Conservation (phyloP, 2,797 vertebrate species). For the Lutjanus campechanus region DNA sequence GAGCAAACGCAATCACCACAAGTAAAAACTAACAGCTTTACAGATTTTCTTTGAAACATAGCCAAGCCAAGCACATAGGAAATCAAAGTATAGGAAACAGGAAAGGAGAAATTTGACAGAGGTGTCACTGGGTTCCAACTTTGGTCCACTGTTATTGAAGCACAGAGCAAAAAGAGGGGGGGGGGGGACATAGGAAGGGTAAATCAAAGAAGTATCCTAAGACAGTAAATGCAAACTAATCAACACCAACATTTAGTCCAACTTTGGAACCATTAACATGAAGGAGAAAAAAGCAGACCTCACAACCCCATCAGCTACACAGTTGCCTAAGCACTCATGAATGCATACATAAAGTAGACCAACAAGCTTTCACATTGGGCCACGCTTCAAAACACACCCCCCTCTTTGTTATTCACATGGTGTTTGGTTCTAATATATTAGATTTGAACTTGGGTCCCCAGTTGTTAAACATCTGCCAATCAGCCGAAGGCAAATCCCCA, state of each 20-base stretch:
- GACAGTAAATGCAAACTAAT: constrained; percentile 6
- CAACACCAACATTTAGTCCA: not conserved
- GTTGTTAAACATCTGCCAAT: constrained; percentile 69
- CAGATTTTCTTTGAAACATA: no score
- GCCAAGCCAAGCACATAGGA: no score
- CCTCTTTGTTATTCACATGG: constrained; percentile 38
- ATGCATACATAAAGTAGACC: not conserved
- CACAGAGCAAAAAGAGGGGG: no score
- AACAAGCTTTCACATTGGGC: constrained; percentile 12
- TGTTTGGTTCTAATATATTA: constrained; percentile 34
- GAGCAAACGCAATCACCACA: no score
- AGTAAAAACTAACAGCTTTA: no score
- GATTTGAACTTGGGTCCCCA: constrained; percentile 49
- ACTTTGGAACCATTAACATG: not conserved
- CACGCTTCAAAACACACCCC: not conserved
- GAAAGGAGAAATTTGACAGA: no score
- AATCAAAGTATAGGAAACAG: no score
- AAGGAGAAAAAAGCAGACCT: not conserved
- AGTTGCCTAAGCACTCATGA: not conserved
- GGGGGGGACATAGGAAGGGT: no score
- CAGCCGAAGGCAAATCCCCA: constrained; percentile 53
- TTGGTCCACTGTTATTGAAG: no score
- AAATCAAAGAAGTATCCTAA: not conserved
- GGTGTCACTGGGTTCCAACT: no score
- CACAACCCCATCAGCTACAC: not conserved